Evolutionary conservation across 2,797 vertebrate genomes (phyloP), one percentile per base, ranked within the genome.

Genomic region (Cuculus canorus): DNA sequence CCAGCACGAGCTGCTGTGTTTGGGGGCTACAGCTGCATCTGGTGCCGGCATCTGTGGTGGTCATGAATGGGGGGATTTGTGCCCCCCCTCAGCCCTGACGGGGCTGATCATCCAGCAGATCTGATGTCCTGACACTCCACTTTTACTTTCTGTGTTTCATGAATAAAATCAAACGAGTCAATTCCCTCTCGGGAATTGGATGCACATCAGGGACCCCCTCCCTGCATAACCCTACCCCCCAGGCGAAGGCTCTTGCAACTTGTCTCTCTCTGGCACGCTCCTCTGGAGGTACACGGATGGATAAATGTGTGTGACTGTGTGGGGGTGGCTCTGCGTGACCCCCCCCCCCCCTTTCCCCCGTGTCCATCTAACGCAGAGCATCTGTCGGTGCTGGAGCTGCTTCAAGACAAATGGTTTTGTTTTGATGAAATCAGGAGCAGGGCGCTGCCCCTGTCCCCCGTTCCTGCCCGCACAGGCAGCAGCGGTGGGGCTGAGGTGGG

Each of bases 101-200:
- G n/a, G 17, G 13, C 91, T 88, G 71, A 33, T 82, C 91, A 64
- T 91, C 88, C 94, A 45, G 93, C 84, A 66, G 82, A 89, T 94
- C 75, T 61, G 89, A 81, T 96, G 96, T 90, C 93, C 88, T 89
- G 95, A 95, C 91, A 85, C 84, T 96, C 96, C 94, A 91, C 96
- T 96, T 96, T 95, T 95, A 96, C 95, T 96, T 96, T 95, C 92
- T 70, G 68, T 80, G 88, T 95, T 96, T 93, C 88, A 86, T 92
- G 88, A 95, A 96, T 93, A 90, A 94, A 95, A 93, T 95, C 93
- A 93, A 94, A 88, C 54, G 81, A 91, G 84, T 86, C 88, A 76
- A 93, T 91, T 86, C 88, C 88, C 91, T 68, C 73, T 37, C 15
- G 72, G 94, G 94, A 91, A 91, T 81, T 92, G 93, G 88, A 85